Conservation (phyloP, 2,113 vertebrate genomes). For the Ploceus nigricollis region DNA sequence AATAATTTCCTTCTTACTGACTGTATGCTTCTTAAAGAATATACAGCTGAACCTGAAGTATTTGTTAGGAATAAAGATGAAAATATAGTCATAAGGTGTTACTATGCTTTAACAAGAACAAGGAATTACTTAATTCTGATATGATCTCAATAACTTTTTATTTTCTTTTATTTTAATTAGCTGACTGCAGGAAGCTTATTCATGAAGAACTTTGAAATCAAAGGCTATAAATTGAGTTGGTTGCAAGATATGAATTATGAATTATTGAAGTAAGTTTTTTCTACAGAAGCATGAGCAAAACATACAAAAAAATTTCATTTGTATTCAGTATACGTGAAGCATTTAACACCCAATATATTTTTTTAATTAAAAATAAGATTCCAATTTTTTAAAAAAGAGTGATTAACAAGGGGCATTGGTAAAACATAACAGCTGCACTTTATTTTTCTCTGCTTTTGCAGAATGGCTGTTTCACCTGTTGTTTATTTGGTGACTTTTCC, state of each 20-base stretch:
- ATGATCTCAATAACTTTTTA: background rate
- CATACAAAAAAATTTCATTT: background rate
- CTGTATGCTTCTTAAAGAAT: background rate
- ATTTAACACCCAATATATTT: background rate
- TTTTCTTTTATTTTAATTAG: conserved; percentile 21
- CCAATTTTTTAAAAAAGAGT: background rate
- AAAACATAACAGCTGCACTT: background rate
- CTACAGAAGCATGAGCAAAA: background rate
- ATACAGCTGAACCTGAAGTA: background rate
- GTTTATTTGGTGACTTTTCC: background rate
- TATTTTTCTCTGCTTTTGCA: background rate
- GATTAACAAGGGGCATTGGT: background rate
- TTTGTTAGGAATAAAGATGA: background rate
- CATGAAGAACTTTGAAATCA: background rate
- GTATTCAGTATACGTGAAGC: background rate
- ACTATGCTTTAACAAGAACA: background rate
- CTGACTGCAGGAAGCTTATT: background rate
- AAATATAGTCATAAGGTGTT: background rate
- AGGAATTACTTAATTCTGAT: background rate
- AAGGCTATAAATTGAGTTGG: background rate
- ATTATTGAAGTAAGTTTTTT: background rate
- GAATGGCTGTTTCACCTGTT: background rate
- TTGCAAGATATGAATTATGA: background rate
- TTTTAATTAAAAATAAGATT: background rate
- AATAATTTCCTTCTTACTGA: background rate